Evolutionary conservation across 1,140 invertebrate species (phyloP).

Genomic region (Neuroterus valhalla): DNA sequence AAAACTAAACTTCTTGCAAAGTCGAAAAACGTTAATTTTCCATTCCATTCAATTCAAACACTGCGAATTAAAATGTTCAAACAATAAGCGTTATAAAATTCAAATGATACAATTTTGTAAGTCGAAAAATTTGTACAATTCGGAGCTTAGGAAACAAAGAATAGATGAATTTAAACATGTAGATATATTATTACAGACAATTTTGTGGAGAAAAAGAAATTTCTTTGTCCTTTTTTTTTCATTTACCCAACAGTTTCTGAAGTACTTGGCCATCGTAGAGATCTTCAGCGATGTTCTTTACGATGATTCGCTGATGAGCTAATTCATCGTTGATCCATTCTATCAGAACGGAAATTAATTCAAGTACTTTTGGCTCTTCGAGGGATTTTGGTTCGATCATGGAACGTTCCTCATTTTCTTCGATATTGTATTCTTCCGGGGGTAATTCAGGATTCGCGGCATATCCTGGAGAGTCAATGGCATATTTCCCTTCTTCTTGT

Average conservation of each 20-base stretch:
- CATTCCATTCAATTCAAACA: too few species aligned
- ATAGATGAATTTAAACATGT: too few species aligned
- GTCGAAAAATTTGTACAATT: too few species aligned
- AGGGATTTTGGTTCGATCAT: slow-evolving; percentile 94
- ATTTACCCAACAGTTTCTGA: slow-evolving; percentile 94
- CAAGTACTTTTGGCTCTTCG: slow-evolving; percentile 90
- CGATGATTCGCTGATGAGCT: slow-evolving; percentile 97
- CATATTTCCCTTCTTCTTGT: slow-evolving; percentile 96
- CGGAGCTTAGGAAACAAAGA: too few species aligned
- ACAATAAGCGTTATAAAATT: too few species aligned
- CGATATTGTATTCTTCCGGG: slow-evolving; percentile 93
- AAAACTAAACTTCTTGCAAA: too few species aligned
- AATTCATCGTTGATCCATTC: slow-evolving; percentile 99
- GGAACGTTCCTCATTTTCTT: slow-evolving; percentile 97
- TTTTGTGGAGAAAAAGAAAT: slow-evolving; percentile 36
- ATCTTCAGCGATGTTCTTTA: slow-evolving; percentile 97
- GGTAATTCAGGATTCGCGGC: slow-evolving; percentile 89
- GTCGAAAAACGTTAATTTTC: too few species aligned
- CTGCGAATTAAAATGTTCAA: too few species aligned
- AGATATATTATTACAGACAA: too few species aligned
- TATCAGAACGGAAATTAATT: slow-evolving; percentile 91
- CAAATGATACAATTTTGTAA: too few species aligned
- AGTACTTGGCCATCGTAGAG: slow-evolving; percentile 98
- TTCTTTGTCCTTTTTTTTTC: too few species aligned
- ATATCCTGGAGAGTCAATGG: slow-evolving; percentile 95